Evolutionary conservation across 92 coral and sea anemone genomes (phyloP).

Genomic region (Galaxea fascicularis): DNA sequence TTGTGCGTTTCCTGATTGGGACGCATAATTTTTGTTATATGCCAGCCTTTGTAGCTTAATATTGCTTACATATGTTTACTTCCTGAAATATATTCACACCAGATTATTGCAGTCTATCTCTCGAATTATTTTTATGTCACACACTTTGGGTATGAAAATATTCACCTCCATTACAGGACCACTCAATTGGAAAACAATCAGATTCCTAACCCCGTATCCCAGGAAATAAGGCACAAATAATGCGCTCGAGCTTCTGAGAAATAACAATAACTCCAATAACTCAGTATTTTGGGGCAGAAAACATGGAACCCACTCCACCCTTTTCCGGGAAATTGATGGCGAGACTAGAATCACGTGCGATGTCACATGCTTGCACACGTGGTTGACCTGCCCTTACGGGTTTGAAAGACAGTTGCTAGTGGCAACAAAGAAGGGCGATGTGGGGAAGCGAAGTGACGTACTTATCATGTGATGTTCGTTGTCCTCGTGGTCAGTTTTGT

Average conservation of each 20-base stretch:
- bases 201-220: no score
- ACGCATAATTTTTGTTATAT: no score
- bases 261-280: not conserved
- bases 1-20: no score
- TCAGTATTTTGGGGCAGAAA: not conserved
- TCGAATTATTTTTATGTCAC: no score
- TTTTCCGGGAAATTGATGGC: not conserved
- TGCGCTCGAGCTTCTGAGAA: no score
- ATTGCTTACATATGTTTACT: not conserved
- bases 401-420: slow-evolving; percentile 77
- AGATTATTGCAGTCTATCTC: not conserved
- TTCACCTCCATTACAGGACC: no score
- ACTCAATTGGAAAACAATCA: no score
- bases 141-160: no score
- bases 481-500: slow-evolving; percentile 99
- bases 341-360: slow-evolving; percentile 53
- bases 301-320: not conserved
- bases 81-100: not conserved
- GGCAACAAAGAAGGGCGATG: slow-evolving; percentile 66
- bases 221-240: no score
- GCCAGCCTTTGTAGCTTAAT: not conserved
- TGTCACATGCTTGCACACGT: slow-evolving; percentile 88
- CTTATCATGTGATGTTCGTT: slow-evolving; percentile 99
- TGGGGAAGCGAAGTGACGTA: slow-evolving; percentile 80
- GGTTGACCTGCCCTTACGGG: slow-evolving; percentile 42